Conservation (phyloP, 2,888 invertebrate genomes). For the Parascotia fuliginaria region DNA sequence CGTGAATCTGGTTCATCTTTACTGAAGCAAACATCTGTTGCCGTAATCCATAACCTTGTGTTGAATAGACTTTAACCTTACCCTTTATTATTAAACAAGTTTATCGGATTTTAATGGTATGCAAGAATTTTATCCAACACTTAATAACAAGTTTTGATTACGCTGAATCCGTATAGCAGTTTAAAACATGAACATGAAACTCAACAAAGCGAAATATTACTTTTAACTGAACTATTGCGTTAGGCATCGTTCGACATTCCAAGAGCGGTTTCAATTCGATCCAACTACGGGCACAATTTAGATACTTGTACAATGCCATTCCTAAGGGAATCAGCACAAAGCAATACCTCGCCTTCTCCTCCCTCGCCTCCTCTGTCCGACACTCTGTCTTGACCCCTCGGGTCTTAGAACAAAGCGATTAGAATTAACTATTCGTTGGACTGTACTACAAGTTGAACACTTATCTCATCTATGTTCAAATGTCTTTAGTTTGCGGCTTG, state of each 20-base stretch:
- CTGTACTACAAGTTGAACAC: constrained; percentile 26
- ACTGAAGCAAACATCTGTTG: too few relatives aligned
- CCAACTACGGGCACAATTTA: constrained; percentile 38
- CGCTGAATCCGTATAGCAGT: not conserved
- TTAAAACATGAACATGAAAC: not conserved
- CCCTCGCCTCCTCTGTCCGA: constrained; percentile 5
- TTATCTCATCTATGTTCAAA: constrained; percentile 24
- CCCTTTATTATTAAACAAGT: not conserved
- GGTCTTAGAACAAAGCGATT: constrained; percentile 44
- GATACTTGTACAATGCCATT: constrained; percentile 42
- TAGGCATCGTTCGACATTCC: constrained; percentile 28
- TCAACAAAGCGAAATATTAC: constrained; percentile 6
- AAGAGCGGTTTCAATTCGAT: constrained; percentile 34
- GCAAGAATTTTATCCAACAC: not conserved
- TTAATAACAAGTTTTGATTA: not conserved
- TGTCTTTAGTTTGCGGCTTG: constrained; percentile 1
- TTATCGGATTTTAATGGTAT: not conserved
- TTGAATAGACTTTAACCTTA: too few relatives aligned
- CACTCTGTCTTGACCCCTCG: constrained; percentile 33
- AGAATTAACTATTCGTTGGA: constrained; percentile 41
- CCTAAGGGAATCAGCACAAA: constrained; percentile 40
- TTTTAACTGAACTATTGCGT: constrained; percentile 5
- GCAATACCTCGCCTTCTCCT: constrained; percentile 8
- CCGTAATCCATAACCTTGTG: too few relatives aligned
- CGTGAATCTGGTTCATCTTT: too few relatives aligned